Conservation (phyloP, 2,113 vertebrate species). For the Jaculus jaculus region DNA sequence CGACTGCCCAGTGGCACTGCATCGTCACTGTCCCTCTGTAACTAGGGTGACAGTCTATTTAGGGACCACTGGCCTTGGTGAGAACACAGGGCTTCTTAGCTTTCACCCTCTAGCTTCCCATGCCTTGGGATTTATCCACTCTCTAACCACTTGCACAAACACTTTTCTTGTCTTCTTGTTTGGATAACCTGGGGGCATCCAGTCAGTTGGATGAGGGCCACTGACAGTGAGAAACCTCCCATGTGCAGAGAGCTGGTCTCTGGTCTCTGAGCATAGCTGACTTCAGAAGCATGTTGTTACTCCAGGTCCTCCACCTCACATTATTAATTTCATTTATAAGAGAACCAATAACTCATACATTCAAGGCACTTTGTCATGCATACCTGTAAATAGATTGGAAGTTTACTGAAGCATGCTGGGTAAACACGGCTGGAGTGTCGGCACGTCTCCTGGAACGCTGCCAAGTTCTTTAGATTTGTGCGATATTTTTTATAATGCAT, state of each 20-base stretch:
- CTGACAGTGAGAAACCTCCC: fast-evolving
- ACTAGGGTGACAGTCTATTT: fast-evolving
- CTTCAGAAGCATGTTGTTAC: not conserved
- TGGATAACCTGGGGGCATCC: not conserved
- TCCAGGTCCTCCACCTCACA: not conserved
- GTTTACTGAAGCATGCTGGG: conserved; percentile 65
- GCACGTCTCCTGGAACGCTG: not conserved
- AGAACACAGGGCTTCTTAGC: fast-evolving
- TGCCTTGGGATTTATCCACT: not conserved
- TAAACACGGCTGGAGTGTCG: conserved; percentile 20
- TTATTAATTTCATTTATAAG: conserved; percentile 70
- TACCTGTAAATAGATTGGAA: conserved; percentile 72
- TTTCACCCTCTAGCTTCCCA: too few relatives aligned
- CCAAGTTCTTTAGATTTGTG: conserved; percentile 41
- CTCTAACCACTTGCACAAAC: not conserved
- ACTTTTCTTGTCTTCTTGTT: not conserved
- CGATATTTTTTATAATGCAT: conserved; percentile 14
- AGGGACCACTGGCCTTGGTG: not conserved
- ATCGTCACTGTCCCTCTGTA: not conserved
- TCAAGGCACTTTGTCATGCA: conserved; percentile 62
- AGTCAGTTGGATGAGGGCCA: fast-evolving
- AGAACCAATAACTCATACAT: conserved; percentile 65
- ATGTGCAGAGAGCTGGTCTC: not conserved
- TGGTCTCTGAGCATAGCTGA: not conserved
- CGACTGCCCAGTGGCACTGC: fast-evolving